Evolutionary conservation across 2,888 invertebrate genomes (phyloP), one percentile per base, ranked within the genome.

Genomic region (Aphrophora alni): DNA sequence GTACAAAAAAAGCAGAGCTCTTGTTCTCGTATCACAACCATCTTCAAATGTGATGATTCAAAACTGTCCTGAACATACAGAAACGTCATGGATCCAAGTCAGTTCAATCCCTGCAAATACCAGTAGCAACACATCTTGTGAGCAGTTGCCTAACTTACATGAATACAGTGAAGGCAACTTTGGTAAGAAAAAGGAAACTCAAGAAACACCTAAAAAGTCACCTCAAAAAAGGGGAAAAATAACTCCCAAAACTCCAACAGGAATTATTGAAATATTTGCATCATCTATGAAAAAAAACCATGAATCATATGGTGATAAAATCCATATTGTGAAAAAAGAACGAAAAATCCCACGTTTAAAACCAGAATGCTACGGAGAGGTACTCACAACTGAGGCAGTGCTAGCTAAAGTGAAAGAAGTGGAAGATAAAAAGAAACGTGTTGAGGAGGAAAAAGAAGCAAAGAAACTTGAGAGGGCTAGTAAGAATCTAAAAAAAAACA

Each of bases 1-100:
- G 68, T 80, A 69, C 73, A 80, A 80, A 75, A 80, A 77, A 72
- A 74, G 74, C 25, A n/a, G 74, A 74, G 74, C 74, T 74, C 38
- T 74, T 38, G 74, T 74, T 74, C 74, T 10, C 25, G 38, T 33
- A 4, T 38, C 38, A 38, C 38, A 74, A 38, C 17, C 28, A 27
- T 33, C 33, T 33, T 33, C 33, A 33, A 33, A 33, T 33, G 8
- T 33, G 33, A 33, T 33, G 33, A 33, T 33, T 33, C 33, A 33
- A 33, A 33, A 33, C 33, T 33, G 33, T 33, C 33, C 33, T 33
- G 33, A 33, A 33, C 33, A 33, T 33, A 33, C 33, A 33, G 3
- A 33, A 33, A 33, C 33, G 5, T 33, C 33, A 33, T 33, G 33
- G 33, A 33, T 33, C 33, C 33, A 33, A 33, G 33, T 33, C 3